phyloP scores from a whole-genome alignment of 2,797 vertebrate genomes.

The Rhynchonycteris naso region DNA sequence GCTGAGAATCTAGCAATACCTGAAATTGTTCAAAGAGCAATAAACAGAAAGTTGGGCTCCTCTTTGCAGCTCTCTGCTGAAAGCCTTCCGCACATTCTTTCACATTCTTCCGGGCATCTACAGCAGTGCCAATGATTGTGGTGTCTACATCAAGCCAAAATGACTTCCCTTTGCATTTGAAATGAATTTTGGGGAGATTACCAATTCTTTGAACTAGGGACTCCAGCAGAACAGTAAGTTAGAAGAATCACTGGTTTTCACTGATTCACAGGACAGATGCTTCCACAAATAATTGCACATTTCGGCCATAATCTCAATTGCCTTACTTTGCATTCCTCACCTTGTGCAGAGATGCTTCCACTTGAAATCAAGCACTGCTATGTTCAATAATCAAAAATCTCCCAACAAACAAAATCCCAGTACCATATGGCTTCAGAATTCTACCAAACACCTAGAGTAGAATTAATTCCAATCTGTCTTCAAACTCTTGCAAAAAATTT shows the following conservation, averaged over 20 bases:
- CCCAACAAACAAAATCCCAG: neutral
- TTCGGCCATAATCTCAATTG: neutral
- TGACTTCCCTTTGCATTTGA: neutral
- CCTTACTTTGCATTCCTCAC: neutral
- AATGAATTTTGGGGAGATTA: neutral
- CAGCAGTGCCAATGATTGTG: neutral
- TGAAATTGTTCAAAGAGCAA: neutral
- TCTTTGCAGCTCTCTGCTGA: neutral
- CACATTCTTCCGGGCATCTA: neutral
- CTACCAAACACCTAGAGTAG: neutral
- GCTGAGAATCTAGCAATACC: conserved; percentile 12
- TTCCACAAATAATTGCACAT: neutral
- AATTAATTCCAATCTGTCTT: neutral
- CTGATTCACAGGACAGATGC: neutral
- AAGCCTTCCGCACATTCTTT: neutral
- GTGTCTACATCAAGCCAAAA: neutral
- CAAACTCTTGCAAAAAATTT: neutral
- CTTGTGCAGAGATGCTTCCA: neutral
- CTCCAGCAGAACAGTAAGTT: neutral
- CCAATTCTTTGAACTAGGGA: neutral
- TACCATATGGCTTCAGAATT: neutral
- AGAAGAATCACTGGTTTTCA: neutral
- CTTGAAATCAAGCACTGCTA: neutral
- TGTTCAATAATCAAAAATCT: neutral
- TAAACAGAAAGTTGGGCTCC: neutral